phyloP scores from a whole-genome alignment of 1,140 invertebrate genomes.

The Asobara japonica region DNA sequence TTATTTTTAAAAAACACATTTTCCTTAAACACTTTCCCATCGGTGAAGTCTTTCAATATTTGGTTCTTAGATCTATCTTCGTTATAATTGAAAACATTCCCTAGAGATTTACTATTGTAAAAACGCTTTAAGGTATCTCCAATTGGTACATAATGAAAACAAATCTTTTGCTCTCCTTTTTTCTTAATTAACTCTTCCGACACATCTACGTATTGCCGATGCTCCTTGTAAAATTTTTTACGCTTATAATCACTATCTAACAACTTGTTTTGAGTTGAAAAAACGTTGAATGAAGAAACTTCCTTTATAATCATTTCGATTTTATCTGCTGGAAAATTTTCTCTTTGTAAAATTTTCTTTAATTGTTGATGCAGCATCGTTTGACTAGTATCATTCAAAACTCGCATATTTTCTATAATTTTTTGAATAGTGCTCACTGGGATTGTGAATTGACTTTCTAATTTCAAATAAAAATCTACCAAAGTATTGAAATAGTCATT shows the following conservation, averaged over 20 bases:
- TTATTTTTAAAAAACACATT: constrained; percentile 45
- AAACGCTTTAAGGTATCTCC: background rate
- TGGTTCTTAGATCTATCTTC: background rate
- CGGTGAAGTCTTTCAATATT: constrained; percentile 41
- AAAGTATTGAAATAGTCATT: background rate
- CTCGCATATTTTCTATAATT: background rate
- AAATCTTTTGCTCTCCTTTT: background rate
- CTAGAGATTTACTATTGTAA: background rate
- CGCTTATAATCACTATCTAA: background rate
- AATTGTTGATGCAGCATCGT: background rate
- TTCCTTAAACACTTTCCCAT: constrained; percentile 39
- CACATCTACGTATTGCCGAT: background rate
- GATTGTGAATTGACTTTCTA: background rate
- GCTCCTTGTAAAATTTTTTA: background rate
- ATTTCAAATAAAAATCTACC: background rate
- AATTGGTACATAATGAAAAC: background rate
- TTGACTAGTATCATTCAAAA: background rate
- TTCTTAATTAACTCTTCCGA: background rate
- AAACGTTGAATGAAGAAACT: background rate
- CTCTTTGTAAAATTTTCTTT: background rate
- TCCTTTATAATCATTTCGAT: background rate
- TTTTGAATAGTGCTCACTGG: background rate
- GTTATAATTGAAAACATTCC: background rate
- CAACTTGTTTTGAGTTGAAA: background rate
- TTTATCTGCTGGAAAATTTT: background rate